Conservation (phyloP, 2,113 vertebrate species). For the Jaculus jaculus region DNA sequence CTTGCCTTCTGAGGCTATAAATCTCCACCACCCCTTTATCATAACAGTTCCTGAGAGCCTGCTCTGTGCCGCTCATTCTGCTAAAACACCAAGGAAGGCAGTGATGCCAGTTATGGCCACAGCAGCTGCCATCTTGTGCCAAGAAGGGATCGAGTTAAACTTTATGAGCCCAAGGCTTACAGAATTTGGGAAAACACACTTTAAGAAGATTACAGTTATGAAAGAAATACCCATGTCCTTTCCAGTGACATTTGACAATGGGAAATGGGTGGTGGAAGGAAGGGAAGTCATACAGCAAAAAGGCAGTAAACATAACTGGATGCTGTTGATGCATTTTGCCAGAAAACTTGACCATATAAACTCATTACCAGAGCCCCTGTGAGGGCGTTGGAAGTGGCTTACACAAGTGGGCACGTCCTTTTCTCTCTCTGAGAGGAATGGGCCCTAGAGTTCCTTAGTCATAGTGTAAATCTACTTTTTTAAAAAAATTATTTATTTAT, state of each 20-base stretch:
- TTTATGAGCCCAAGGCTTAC: not conserved
- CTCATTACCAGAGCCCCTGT: not conserved
- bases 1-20: not conserved
- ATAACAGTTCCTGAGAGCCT: not conserved
- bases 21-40: not conserved
- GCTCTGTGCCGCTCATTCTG: not conserved
- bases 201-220: not conserved
- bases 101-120: not conserved
- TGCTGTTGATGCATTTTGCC: not conserved
- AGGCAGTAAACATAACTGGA: not conserved
- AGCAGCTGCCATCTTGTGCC: not conserved
- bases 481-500: too few relatives aligned
- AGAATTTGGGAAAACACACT: not conserved
- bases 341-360: not conserved
- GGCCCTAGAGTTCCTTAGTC: not conserved
- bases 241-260: not conserved
- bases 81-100: not conserved
- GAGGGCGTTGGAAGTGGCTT: not conserved
- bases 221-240: not conserved
- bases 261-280: not conserved
- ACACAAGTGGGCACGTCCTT: accelerated
- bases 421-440: not conserved
- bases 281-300: not conserved
- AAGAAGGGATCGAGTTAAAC: not conserved
- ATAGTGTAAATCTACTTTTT: not conserved